A percentile compares a stretch with the other conserved stretches of the same genome.
Conservation (phyloP, 2,888 invertebrate genomes). For the Oligia latruncula region DNA sequence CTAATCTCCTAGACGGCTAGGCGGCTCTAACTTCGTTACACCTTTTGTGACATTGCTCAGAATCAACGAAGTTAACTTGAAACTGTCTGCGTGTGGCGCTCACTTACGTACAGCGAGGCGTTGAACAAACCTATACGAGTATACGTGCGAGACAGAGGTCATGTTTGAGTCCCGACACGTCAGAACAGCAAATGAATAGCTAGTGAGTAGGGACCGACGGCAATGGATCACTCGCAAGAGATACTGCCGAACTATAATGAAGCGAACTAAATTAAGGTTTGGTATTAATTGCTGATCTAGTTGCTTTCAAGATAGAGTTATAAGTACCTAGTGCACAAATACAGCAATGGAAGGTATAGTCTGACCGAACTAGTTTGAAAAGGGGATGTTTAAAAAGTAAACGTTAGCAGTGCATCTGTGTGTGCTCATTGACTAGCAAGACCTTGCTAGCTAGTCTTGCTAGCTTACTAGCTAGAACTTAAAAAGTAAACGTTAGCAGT, state of each 20-base stretch:
- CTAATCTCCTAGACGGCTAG: background rate
- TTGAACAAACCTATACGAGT: background rate
- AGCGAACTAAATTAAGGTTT: background rate
- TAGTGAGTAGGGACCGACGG: constrained; percentile 24
- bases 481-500: too few relatives aligned
- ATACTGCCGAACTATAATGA: background rate
- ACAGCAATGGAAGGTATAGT: background rate
- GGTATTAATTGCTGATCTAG: background rate
- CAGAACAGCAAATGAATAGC: constrained; percentile 23
- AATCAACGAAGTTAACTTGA: background rate
- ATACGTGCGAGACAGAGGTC: background rate
- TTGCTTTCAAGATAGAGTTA: background rate
- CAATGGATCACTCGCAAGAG: constrained; percentile 13
- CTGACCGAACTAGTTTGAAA: background rate
- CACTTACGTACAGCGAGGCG: background rate
- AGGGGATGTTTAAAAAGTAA: background rate
- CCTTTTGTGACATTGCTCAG: background rate
- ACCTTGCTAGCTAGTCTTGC: too few relatives aligned
- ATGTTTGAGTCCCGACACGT: constrained; percentile 10
- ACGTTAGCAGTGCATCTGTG: too few relatives aligned
- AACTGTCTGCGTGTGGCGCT: background rate
- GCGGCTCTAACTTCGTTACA: constrained; percentile 23
- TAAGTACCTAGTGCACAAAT: background rate
- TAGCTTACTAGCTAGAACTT: too few relatives aligned
- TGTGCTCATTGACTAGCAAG: too few relatives aligned